A percentile compares a stretch with the other conserved stretches of the same genome.
Conservation (phyloP, 2,113 vertebrate genomes). For the Antigone vipio region DNA sequence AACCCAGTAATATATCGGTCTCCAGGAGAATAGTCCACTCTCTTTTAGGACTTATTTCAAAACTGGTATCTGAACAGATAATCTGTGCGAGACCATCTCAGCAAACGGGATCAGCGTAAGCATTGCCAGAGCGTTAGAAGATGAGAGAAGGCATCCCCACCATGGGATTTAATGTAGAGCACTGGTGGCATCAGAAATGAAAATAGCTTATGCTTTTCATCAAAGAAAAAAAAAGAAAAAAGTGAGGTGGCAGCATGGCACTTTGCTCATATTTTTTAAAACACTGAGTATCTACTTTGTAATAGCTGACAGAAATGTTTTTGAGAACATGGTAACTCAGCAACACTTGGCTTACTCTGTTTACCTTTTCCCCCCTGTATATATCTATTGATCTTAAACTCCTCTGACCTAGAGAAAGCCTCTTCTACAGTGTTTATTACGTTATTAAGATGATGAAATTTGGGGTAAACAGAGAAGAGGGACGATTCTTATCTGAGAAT, state of each 20-base stretch:
- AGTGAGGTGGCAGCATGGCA: background rate
- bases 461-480: background rate
- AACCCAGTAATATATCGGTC: background rate
- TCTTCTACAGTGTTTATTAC: background rate
- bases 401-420: background rate
- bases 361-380: background rate
- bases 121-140: background rate
- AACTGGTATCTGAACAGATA: background rate
- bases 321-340: background rate
- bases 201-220: background rate
- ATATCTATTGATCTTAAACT: background rate
- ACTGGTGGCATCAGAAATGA: background rate
- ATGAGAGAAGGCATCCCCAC: background rate
- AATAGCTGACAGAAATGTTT: background rate
- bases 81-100: background rate
- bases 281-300: background rate
- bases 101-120: background rate
- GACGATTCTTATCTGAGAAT: background rate
- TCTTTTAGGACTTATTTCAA: background rate
- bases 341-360: background rate
- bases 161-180: background rate
- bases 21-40: background rate
- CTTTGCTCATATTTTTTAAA: background rate
- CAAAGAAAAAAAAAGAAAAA: rapidly evolving
- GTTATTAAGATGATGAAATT: background rate